Percentiles rank a stretch among this genome's conserved stretches.
Evolutionary conservation across 2,797 vertebrate species (phyloP).

Genomic region (Synaphobranchus kaupii): DNA sequence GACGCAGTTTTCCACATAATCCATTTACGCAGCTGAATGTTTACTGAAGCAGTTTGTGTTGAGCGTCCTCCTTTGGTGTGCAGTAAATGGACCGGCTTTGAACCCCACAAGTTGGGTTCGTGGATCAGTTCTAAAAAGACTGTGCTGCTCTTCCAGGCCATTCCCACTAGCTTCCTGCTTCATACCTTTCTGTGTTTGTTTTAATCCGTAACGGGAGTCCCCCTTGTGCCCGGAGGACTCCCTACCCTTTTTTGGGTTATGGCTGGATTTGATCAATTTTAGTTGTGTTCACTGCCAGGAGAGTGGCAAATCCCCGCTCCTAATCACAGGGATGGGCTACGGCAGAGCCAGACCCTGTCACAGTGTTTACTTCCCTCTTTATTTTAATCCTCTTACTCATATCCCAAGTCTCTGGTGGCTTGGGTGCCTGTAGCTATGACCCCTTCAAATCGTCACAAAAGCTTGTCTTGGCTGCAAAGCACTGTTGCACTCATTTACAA

Average conservation of each 20-base stretch:
- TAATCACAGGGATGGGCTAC: slow-evolving; percentile 58
- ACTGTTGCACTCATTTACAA: slow-evolving; percentile 70
- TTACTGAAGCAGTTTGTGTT: not conserved
- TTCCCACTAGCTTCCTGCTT: not conserved
- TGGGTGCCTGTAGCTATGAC: slow-evolving; percentile 58
- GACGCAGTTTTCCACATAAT: not conserved
- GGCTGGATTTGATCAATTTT: slow-evolving; percentile 46
- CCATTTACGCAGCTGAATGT: not conserved
- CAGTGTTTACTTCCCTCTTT: slow-evolving; percentile 60
- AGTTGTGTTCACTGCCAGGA: slow-evolving; percentile 44
- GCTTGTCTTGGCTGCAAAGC: slow-evolving; percentile 54
- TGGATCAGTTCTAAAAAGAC: slow-evolving; percentile 39
- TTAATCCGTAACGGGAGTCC: not conserved
- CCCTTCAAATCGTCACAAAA: slow-evolving; percentile 66
- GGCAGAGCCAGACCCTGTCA: slow-evolving; percentile 58
- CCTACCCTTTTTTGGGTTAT: slow-evolving; percentile 8
- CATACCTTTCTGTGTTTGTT: not conserved
- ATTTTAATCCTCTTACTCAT: slow-evolving; percentile 55
- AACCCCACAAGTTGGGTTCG: slow-evolving; percentile 36
- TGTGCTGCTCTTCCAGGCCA: not conserved
- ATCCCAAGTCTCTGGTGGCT: slow-evolving; percentile 48
- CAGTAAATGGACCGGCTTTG: not conserved
- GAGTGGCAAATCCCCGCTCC: slow-evolving; percentile 53
- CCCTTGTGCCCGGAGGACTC: not conserved
- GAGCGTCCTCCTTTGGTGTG: not conserved